Evolutionary conservation across 2,797 vertebrate genomes (phyloP).

Genomic region (Helarctos malayanus): DNA sequence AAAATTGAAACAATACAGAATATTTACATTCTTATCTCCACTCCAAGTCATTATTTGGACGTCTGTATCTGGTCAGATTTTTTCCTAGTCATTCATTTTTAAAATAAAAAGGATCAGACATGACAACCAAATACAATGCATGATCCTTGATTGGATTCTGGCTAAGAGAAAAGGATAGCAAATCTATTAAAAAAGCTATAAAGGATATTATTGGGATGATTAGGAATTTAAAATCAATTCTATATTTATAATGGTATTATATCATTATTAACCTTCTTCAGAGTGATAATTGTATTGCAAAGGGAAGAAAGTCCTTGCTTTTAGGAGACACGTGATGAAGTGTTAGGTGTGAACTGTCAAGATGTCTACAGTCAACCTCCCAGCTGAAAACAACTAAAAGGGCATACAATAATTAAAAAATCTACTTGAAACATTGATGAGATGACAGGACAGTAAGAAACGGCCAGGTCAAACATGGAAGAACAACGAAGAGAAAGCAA

Average conservation of each 20-base stretch:
- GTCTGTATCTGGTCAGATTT: neutral
- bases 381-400: neutral
- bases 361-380: neutral
- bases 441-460: neutral
- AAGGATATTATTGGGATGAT: neutral
- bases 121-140: neutral
- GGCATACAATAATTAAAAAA: neutral
- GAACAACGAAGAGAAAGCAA: slow-evolving; percentile 20
- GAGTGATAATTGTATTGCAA: neutral
- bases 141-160: neutral
- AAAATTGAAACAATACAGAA: neutral
- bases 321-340: neutral
- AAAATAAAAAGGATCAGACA: neutral
- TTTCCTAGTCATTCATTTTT: neutral
- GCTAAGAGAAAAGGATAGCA: neutral
- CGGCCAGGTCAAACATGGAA: neutral
- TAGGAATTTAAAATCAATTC: slow-evolving; percentile 28
- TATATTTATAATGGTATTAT: neutral
- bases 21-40: neutral
- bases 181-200: neutral
- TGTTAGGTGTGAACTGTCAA: neutral
- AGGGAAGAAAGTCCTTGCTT: neutral
- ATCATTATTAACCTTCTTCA: slow-evolving; percentile 26
- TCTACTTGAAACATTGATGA: neutral
- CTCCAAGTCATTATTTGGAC: neutral